Conservation (phyloP, 2,113 vertebrate genomes). For the Nerophis ophidion region DNA sequence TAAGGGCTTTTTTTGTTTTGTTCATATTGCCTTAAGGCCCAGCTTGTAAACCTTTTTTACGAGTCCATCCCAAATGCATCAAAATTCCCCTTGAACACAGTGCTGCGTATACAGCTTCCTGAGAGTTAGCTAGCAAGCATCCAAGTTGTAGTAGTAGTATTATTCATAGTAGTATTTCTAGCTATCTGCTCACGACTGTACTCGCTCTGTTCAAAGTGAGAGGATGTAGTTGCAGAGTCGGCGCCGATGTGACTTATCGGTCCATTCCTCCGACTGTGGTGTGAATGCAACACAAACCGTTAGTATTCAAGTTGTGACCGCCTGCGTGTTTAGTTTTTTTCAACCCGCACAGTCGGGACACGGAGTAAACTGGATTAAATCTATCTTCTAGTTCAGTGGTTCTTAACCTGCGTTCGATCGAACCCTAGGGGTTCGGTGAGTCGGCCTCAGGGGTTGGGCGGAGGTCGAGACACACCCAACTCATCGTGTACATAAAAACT, state of each 20-base stretch:
- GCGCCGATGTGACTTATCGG: neutral
- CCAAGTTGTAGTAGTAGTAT: slow-evolving; percentile 18
- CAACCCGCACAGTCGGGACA: too few relatives aligned
- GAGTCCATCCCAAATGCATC: slow-evolving; percentile 1
- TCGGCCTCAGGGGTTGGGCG: too few relatives aligned
- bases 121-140: slow-evolving; percentile 64
- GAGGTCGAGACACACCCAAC: too few relatives aligned
- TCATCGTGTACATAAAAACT: too few relatives aligned
- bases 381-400: too few relatives aligned
- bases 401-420: too few relatives aligned
- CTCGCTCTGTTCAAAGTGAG: slow-evolving; percentile 16
- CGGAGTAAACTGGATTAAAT: too few relatives aligned
- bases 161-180: slow-evolving; percentile 37
- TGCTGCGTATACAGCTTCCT: slow-evolving; percentile 63
- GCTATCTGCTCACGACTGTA: slow-evolving; percentile 52
- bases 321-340: too few relatives aligned
- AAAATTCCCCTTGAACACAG: slow-evolving; percentile 55
- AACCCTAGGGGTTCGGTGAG: too few relatives aligned
- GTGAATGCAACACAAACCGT: too few relatives aligned
- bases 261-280: neutral
- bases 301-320: too few relatives aligned
- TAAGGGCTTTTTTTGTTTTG: slow-evolving; percentile 36
- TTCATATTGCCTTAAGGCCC: slow-evolving; percentile 53
- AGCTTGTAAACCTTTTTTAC: slow-evolving; percentile 28
- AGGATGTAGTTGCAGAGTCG: neutral